Evolutionary conservation across 2,888 invertebrate species (phyloP).

Genomic region (Drosophila percnosoma): DNA sequence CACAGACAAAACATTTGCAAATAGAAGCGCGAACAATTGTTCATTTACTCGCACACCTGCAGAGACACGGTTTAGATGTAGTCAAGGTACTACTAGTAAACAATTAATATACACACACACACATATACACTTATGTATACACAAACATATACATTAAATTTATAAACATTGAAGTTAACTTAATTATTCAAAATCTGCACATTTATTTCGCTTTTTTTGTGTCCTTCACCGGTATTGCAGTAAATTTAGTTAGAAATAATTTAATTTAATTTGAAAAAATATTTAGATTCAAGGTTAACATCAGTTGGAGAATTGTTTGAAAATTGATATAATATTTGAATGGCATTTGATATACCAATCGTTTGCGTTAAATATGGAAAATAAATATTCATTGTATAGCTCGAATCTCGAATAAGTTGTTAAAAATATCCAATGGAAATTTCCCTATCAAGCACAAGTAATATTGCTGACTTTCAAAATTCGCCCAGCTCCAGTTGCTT

Average conservation of each 20-base stretch:
- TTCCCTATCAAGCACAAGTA: neutral
- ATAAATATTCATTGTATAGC: neutral
- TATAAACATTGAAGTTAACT: conserved; percentile 49
- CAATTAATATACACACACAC: conserved; percentile 12
- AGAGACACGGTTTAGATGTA: conserved; percentile 38
- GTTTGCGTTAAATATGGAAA: neutral
- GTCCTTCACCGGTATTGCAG: neutral
- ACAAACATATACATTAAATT: neutral
- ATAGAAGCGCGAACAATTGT: conserved; percentile 8
- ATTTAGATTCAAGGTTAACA: neutral
- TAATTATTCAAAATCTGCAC: conserved; percentile 50
- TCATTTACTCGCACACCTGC: conserved; percentile 5
- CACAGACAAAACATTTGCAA: neutral
- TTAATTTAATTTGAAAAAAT: neutral
- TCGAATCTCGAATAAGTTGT: neutral
- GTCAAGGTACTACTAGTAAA: conserved; percentile 39
- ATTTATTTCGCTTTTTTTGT: conserved; percentile 1
- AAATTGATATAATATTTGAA: neutral
- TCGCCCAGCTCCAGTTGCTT: neutral
- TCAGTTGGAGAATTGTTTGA: neutral
- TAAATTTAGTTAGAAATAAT: neutral
- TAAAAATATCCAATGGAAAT: neutral
- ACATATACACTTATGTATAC: neutral
- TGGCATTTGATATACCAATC: neutral
- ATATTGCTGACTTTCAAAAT: neutral